These are phyloP conservation scores for Diadegma fenestrale DNA, from an alignment of 2,888 invertebrate species.

Conservation along the genomic window DNA sequence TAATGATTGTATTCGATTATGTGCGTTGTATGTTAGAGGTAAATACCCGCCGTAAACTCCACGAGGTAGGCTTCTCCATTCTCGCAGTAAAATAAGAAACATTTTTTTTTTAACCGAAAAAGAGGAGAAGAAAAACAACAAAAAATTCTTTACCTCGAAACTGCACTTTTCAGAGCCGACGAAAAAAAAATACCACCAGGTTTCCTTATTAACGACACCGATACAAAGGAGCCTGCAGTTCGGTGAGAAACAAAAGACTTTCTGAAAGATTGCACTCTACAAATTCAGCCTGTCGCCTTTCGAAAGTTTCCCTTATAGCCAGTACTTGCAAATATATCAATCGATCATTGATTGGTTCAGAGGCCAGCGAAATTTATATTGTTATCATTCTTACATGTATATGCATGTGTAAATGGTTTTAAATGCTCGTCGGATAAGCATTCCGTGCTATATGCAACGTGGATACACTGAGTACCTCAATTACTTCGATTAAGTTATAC, in stretches of 20 bases:
- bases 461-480: neutral
- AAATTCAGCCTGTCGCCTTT: neutral
- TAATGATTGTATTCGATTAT: conserved; percentile 68
- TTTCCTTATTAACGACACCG: neutral
- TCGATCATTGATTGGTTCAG: neutral
- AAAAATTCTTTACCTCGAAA: neutral
- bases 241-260: neutral
- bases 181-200: conserved; percentile 2
- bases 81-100: conserved; percentile 35
- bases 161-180: neutral
- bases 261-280: neutral
- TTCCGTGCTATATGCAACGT: neutral
- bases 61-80: conserved; percentile 32
- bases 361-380: neutral
- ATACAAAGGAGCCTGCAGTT: neutral
- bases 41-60: conserved; percentile 28
- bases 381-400: neutral
- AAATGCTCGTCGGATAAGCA: neutral
- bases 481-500: conserved; percentile 78
- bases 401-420: neutral
- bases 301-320: neutral
- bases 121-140: too few species aligned
- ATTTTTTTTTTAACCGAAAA: conserved; percentile 17
- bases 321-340: neutral
- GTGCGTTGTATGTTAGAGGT: conserved; percentile 66